A percentile compares a stretch with the other conserved stretches of the same genome.
phyloP scores from a whole-genome alignment of 1,140 invertebrate genomes.

The Bombyx mori region ASM3026992v2 NC_085127.1:1013501-1014000 shows the following conservation, averaged over 20 bases:
- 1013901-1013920: no score
- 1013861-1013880: no score
- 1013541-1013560: conserved; percentile 78
- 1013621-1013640: conserved; percentile 77
- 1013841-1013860: no score
- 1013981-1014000: no score
- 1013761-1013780: conserved; percentile 65
- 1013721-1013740: conserved; percentile 61
- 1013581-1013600: conserved; percentile 82
- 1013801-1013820: no score
- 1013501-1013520: conserved; percentile 75
- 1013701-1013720: conserved; percentile 69
- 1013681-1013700: conserved; percentile 62
- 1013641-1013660: conserved; percentile 72
- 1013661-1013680: conserved; percentile 58
- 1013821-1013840: no score
- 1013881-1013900: no score
- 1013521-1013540: conserved; percentile 66
- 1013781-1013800: conserved; percentile 11
- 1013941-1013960: no score
- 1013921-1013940: no score
- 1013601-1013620: conserved; percentile 80
- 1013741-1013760: conserved; percentile 58
- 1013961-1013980: no score
- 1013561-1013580: conserved; percentile 81